These are phyloP conservation scores for Erpornis zantholeuca DNA, from an alignment of 2,113 vertebrate species.

Conservation along the genomic window DNA sequence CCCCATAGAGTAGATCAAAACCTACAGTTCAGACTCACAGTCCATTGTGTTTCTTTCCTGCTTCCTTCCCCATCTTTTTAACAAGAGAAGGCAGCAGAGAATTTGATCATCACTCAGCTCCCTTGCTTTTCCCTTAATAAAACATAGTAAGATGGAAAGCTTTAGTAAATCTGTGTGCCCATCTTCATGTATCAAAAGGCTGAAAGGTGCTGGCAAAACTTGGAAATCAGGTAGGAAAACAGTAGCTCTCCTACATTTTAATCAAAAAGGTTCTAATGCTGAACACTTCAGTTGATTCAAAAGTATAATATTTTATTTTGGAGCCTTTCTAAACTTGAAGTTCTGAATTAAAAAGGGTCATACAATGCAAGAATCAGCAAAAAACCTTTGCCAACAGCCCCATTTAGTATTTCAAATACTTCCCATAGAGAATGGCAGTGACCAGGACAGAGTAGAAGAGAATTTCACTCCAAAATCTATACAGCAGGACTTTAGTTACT, in stretches of 20 bases:
- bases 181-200: neutral
- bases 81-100: neutral
- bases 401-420: neutral
- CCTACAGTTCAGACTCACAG: neutral
- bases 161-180: neutral
- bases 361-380: neutral
- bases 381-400: neutral
- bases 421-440: neutral
- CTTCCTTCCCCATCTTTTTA: neutral
- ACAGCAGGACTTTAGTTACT: neutral
- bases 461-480: neutral
- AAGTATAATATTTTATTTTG: neutral
- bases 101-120: neutral
- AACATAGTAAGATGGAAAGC: neutral
- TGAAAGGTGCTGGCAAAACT: neutral
- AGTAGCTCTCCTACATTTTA: neutral
- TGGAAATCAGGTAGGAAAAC: neutral
- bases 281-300: neutral
- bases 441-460: neutral
- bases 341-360: neutral
- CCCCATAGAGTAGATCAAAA: neutral
- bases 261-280: neutral
- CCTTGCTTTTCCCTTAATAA: neutral
- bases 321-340: neutral
- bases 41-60: neutral